Conservation (phyloP, 2,797 vertebrate genomes). For the Fundulus diaphanus region DNA sequence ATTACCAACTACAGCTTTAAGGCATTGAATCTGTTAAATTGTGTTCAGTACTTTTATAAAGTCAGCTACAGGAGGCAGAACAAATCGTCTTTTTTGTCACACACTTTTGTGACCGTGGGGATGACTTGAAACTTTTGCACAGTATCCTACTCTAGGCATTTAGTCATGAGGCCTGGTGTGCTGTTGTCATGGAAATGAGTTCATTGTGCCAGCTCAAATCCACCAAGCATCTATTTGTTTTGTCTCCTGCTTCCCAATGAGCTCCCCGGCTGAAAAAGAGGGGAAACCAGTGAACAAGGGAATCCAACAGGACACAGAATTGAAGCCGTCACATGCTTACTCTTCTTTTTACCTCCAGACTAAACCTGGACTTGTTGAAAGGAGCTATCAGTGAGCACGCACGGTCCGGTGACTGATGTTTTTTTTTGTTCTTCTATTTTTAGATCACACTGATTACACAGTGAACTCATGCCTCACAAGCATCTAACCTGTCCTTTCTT, state of each 20-base stretch:
- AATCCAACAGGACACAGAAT: constrained; percentile 25
- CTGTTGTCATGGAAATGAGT: constrained; percentile 76
- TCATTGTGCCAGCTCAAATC: constrained; percentile 54
- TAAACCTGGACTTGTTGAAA: constrained; percentile 5
- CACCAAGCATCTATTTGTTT: constrained; percentile 67
- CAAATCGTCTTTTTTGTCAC: neutral
- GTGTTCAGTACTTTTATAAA: neutral
- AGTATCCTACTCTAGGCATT: constrained; percentile 31
- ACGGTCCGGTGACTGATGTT: constrained; percentile 26
- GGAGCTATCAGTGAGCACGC: constrained; percentile 22
- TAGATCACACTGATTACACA: constrained; percentile 61
- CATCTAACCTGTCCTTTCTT: neutral
- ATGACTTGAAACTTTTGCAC: constrained; percentile 8
- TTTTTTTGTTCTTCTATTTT: constrained; percentile 58
- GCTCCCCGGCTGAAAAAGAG: constrained; percentile 25
- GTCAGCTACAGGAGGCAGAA: neutral
- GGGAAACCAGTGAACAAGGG: constrained; percentile 24
- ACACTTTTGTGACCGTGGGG: neutral
- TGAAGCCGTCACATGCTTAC: neutral
- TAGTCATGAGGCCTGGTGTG: constrained; percentile 47
- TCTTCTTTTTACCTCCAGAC: constrained; percentile 10
- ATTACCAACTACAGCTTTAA: too few relatives aligned
- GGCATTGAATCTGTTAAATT: neutral
- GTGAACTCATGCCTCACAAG: constrained; percentile 40
- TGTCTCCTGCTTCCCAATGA: constrained; percentile 50